Conservation (phyloP, 2,888 invertebrate species). For the Drosophila koepferae region DNA sequence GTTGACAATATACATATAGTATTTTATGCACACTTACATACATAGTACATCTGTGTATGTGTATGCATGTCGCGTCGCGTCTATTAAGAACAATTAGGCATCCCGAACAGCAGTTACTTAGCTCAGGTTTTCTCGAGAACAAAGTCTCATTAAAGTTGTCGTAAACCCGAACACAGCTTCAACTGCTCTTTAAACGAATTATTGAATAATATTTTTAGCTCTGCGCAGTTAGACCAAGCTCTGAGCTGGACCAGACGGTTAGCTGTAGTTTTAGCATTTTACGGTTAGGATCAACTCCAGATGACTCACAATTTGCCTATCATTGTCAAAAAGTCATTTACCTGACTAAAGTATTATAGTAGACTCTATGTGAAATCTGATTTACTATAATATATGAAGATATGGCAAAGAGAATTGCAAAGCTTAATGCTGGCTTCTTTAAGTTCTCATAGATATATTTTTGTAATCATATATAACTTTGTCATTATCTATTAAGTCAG, state of each 20-base stretch:
- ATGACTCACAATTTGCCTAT: slow-evolving; percentile 11
- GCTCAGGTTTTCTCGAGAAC: slow-evolving; percentile 54
- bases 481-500: too few species aligned
- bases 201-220: slow-evolving; percentile 58
- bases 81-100: slow-evolving; percentile 5
- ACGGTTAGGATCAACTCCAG: slow-evolving; percentile 39
- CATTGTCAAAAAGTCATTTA: slow-evolving; percentile 8
- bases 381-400: background rate
- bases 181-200: slow-evolving; percentile 40
- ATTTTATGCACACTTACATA: background rate
- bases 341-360: background rate
- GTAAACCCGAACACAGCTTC: slow-evolving; percentile 36
- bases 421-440: too few species aligned
- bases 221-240: background rate
- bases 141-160: slow-evolving; percentile 54
- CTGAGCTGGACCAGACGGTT: slow-evolving; percentile 8
- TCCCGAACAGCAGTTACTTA: slow-evolving; percentile 14
- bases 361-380: background rate
- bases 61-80: background rate
- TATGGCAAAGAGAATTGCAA: too few species aligned
- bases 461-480: too few species aligned
- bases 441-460: too few species aligned
- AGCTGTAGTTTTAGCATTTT: slow-evolving; percentile 10
- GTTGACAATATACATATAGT: slow-evolving; percentile 19
- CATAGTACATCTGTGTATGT: too few species aligned